Percentiles rank a stretch among this genome's conserved stretches.
phyloP scores from a whole-genome alignment of 2,888 invertebrate genomes.

The Caenorhabditis drosophilae region DNA sequence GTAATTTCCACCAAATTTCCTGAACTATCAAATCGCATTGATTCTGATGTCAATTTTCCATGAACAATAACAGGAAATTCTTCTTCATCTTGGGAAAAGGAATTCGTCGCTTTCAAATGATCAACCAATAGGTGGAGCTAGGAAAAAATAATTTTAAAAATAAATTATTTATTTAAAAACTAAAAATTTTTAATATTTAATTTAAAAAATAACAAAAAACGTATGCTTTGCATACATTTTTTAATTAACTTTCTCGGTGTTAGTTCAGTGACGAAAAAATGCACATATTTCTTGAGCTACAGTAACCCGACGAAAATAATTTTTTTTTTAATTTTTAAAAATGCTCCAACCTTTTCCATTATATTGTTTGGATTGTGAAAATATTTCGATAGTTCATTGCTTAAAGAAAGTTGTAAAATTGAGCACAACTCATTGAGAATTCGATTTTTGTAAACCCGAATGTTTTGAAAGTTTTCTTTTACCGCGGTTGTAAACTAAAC shows the following conservation, averaged over 20 bases:
- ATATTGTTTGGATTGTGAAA: constrained; percentile 17
- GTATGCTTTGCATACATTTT: no score
- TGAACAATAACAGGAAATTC: constrained; percentile 33
- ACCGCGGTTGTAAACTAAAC: constrained; percentile 22
- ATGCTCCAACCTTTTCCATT: constrained; percentile 31
- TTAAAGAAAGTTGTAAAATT: constrained; percentile 16
- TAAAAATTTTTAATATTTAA: no score
- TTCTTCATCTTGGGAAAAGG: constrained; percentile 2
- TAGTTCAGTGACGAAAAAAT: no score
- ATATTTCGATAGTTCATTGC: constrained; percentile 7
- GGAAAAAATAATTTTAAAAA: neutral
- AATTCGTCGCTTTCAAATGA: neutral
- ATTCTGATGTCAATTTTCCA: constrained; percentile 34
- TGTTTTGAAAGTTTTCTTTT: constrained; percentile 30
- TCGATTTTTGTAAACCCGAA: constrained; percentile 13
- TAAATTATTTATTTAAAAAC: constrained; percentile 4
- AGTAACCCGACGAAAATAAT: no score
- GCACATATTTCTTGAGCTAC: no score
- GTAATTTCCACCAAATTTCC: constrained; percentile 39
- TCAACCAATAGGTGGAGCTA: neutral
- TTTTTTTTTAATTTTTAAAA: no score
- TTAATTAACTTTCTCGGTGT: no score
- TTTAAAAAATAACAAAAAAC: no score
- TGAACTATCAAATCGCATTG: constrained; percentile 23
- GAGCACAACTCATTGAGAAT: constrained; percentile 15